phyloP scores from a whole-genome alignment of 2,888 invertebrate species.

The Xestia xanthographa region DNA sequence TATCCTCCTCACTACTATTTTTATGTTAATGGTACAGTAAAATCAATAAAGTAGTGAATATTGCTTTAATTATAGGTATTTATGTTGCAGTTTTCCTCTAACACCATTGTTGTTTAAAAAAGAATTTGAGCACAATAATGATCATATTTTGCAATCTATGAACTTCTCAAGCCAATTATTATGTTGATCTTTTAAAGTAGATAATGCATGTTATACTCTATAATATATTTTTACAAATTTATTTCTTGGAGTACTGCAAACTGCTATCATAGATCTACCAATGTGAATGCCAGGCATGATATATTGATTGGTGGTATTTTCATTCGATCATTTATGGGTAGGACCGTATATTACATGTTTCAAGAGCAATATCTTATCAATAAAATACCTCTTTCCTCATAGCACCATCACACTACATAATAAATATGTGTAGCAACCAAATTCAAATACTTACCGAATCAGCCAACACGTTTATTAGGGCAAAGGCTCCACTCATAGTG shows the following conservation, averaged over 20 bases:
- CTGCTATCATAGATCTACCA: background rate
- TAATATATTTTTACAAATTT: too few relatives aligned
- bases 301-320: background rate
- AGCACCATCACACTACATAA: background rate
- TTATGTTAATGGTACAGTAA: background rate
- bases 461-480: slow-evolving; percentile 97
- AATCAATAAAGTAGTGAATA: background rate
- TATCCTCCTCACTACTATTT: background rate
- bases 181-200: background rate
- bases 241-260: background rate
- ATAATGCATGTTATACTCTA: background rate
- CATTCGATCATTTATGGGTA: background rate
- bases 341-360: background rate
- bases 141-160: background rate
- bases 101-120: background rate
- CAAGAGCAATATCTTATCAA: background rate
- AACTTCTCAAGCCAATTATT: background rate
- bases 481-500: slow-evolving; percentile 98
- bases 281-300: background rate
- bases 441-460: slow-evolving; percentile 92
- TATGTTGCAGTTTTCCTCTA: background rate
- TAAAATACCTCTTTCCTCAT: background rate
- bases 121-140: too few relatives aligned
- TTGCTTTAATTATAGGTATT: background rate
- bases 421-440: background rate